Evolutionary conservation across 2,888 invertebrate genomes (phyloP), one percentile per base, ranked within the genome.

Genomic region (Galerucella calmariensis): DNA sequence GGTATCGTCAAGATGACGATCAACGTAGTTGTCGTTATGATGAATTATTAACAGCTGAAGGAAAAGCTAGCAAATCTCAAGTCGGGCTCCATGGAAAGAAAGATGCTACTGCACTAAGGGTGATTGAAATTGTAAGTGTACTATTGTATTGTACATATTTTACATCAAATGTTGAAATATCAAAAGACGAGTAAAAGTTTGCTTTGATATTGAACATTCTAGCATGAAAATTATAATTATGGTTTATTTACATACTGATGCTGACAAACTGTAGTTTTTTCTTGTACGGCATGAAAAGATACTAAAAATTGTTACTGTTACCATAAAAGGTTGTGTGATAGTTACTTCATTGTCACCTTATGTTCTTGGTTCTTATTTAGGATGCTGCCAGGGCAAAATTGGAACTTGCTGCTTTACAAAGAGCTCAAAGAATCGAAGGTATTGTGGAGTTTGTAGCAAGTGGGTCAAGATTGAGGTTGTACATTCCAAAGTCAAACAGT

Each of bases 391-490:
- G 95, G 85, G 94, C 96, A 2, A 96, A 95, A 87, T 95, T 97
- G 85, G 98, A 98, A 89, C 90, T 99, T 85, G 96, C 98, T 63
- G 96, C 97, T 84, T 91, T 99, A 84, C 96, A 97, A 87, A 91
- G 98, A 81, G 95, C 96, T 10, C 93, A 96, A 74, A 93, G 95
- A 79, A 94, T 95, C 65, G 97, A 97, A 85, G 98, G 95, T 5
- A 92, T 96, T 14, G 98, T 98, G 4, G 99, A 99, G 86, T 99
- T 98, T 86, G 97, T 99, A 1, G 96, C 98, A 0, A 97, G 97
- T 84, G 99, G 99, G 20, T 98, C 99, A 0, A 92, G 99, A 63
- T 89, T 99, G 84, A 92, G 99, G 79, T 87, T 99, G 10, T 99
- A 94, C 88, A 92, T 99, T 80, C 97, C 98, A 2, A 97, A 97